A percentile compares a stretch with the other conserved stretches of the same genome.
These are phyloP conservation scores for Pyrocephalus nanus DNA, from an alignment of 2,797 vertebrate species.

Conservation along the genomic window DNA sequence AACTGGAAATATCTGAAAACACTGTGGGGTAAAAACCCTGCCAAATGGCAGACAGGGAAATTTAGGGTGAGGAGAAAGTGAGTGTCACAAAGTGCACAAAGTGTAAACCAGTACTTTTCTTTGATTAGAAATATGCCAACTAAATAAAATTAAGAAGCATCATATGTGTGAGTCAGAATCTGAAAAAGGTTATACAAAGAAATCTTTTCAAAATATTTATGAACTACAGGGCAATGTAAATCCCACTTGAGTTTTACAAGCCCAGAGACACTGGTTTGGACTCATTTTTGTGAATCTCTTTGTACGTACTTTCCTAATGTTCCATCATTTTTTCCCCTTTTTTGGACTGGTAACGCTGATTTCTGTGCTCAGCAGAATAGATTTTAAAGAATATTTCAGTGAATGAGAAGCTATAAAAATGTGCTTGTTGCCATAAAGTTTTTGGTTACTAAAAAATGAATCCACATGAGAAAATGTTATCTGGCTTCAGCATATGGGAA, in stretches of 20 bases:
- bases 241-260: neutral
- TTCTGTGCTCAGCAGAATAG: neutral
- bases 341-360: neutral
- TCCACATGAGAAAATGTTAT: neutral
- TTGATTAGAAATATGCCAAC: neutral
- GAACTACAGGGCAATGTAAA: neutral
- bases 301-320: neutral
- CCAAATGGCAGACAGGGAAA: neutral
- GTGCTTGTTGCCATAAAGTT: neutral
- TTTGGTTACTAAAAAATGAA: neutral
- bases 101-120: neutral
- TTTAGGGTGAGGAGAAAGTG: neutral
- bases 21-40: neutral
- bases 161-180: neutral
- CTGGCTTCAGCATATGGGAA: neutral
- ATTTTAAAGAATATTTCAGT: neutral
- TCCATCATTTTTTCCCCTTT: neutral
- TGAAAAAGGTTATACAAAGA: neutral
- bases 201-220: neutral
- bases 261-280: neutral
- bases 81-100: neutral
- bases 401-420: neutral
- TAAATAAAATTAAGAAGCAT: neutral
- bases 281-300: neutral
- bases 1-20: neutral